Evolutionary conservation across 2,113 vertebrate genomes (phyloP).

Genomic region (Syngnathus scovelli): DNA sequence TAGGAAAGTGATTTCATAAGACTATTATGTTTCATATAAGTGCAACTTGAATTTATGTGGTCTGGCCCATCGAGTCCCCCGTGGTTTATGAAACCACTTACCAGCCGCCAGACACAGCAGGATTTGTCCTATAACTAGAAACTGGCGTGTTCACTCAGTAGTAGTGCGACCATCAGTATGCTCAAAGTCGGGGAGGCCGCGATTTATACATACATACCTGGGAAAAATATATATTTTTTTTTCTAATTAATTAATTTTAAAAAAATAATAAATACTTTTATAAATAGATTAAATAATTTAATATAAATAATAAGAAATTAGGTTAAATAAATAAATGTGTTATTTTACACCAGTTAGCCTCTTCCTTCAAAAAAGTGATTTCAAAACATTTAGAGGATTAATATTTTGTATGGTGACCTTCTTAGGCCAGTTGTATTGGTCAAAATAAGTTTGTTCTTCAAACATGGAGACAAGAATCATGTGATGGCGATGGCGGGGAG

Average conservation of each 20-base stretch:
- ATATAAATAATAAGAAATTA: too few species aligned
- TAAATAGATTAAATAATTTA: too few species aligned
- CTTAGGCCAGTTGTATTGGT: neutral
- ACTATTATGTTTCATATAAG: neutral
- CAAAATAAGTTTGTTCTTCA: neutral
- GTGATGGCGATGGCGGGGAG: conserved; percentile 11
- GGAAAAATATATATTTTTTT: too few species aligned
- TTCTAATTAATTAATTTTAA: too few species aligned
- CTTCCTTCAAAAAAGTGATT: too few species aligned
- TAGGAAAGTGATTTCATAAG: neutral
- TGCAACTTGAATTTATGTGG: conserved; percentile 1
- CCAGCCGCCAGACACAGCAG: neutral
- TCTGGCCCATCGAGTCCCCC: neutral
- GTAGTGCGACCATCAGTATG: neutral
- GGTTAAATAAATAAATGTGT: too few species aligned
- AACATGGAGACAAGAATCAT: neutral
- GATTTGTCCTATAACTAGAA: neutral
- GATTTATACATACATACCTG: neutral
- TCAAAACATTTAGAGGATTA: too few species aligned
- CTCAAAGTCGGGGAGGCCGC: neutral
- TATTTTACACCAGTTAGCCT: too few species aligned
- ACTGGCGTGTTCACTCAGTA: neutral
- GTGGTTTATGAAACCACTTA: neutral
- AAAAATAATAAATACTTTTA: too few species aligned
- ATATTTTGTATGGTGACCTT: neutral